Percentiles rank a stretch among this genome's conserved stretches.
phyloP scores from a whole-genome alignment of 2,113 vertebrate species.

The Donacobius atricapilla region DNA sequence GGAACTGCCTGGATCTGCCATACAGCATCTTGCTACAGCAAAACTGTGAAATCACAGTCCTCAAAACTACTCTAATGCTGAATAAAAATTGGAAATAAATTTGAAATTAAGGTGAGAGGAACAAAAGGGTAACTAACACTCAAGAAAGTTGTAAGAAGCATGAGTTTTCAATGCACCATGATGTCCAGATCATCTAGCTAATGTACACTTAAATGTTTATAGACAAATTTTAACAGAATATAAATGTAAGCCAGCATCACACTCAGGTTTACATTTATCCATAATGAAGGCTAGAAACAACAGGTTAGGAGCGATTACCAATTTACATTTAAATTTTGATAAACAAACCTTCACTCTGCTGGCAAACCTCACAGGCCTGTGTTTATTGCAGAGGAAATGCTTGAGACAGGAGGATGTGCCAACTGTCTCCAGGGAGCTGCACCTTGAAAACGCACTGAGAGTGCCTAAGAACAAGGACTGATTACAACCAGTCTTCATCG shows the following conservation, averaged over 20 bases:
- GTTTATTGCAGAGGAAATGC: background rate
- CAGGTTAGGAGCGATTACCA: background rate
- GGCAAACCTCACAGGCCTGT: background rate
- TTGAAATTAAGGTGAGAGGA: background rate
- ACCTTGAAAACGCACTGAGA: background rate
- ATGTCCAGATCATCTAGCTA: background rate
- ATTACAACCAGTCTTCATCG: background rate
- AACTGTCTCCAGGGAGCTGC: background rate
- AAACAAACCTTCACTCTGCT: background rate
- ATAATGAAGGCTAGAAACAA: background rate
- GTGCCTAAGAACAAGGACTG: background rate
- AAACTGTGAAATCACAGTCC: background rate
- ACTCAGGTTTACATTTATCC: background rate
- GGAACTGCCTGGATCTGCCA: background rate
- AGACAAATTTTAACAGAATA: background rate
- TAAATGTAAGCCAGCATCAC: background rate
- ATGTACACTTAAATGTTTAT: background rate
- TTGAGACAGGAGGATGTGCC: background rate
- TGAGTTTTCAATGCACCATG: rapidly evolving
- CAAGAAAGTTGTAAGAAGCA: background rate
- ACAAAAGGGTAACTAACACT: background rate
- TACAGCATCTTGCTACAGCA: background rate
- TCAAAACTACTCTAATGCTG: background rate
- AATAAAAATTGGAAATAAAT: background rate
- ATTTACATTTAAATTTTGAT: background rate